These are phyloP conservation scores for Choloepus didactylus DNA, from an alignment of 2,797 vertebrate species.

Conservation along the genomic window DNA sequence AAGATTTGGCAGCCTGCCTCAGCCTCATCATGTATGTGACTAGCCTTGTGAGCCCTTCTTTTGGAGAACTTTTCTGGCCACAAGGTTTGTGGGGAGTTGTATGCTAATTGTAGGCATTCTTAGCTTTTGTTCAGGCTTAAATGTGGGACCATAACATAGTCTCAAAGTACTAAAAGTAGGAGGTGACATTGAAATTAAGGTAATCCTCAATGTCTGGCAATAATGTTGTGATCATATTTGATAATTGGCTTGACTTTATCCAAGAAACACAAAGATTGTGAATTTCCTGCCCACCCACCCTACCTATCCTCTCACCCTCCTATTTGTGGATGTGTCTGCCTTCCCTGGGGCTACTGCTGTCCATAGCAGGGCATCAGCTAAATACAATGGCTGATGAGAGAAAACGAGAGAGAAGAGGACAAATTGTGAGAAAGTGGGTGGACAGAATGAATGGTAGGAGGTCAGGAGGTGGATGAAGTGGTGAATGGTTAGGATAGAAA, in stretches of 20 bases:
- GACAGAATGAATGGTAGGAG: not conserved
- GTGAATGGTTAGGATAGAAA: not conserved
- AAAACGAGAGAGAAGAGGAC: not conserved
- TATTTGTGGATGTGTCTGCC: too few relatives aligned
- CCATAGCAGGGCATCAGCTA: not conserved
- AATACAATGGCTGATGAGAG: not conserved
- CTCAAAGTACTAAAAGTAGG: not conserved
- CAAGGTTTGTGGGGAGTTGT: not conserved
- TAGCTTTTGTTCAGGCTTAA: slow-evolving; percentile 10
- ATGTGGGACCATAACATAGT: not conserved
- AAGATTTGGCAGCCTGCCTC: not conserved
- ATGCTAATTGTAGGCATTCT: not conserved
- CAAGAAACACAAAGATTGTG: not conserved
- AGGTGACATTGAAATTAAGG: not conserved
- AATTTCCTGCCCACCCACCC: not conserved
- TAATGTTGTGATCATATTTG: not conserved
- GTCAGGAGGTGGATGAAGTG: not conserved
- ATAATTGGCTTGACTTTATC: not conserved
- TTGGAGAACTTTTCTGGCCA: not conserved
- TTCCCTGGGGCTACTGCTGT: not conserved
- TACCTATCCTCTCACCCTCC: not conserved
- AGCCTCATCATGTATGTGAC: not conserved
- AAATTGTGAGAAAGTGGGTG: not conserved
- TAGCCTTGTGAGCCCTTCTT: slow-evolving; percentile 27
- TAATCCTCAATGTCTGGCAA: not conserved